These are phyloP conservation scores for Diachasma alloeum DNA, from an alignment of 1,140 invertebrate genomes.

Conservation along the genomic window DNA sequence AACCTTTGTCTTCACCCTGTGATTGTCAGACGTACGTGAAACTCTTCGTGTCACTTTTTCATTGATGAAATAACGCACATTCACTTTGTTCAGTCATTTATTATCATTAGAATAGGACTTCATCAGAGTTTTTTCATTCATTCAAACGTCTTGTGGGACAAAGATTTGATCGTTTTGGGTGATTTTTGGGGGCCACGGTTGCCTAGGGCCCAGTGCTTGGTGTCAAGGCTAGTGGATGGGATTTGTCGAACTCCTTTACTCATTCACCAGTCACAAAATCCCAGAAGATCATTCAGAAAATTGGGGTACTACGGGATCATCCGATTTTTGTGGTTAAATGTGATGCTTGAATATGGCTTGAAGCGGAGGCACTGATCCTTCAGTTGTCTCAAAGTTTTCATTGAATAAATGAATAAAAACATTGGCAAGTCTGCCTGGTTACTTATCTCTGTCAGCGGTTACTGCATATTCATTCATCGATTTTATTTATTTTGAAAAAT, in stretches of 20 bases:
- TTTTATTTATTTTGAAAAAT: slow-evolving; percentile 5
- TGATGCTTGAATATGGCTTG: slow-evolving; percentile 15
- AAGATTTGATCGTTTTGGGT: too few relatives aligned
- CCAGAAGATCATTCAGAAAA: not conserved
- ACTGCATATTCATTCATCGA: not conserved
- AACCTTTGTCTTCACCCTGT: not conserved
- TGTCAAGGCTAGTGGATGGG: not conserved
- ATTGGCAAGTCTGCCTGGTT: slow-evolving; percentile 1
- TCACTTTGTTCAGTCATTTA: too few relatives aligned
- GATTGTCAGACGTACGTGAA: not conserved
- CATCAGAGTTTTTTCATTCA: too few relatives aligned
- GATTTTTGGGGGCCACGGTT: too few relatives aligned
- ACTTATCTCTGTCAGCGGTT: slow-evolving; percentile 14
- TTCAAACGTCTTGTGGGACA: too few relatives aligned
- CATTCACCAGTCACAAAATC: not conserved
- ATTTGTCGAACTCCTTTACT: not conserved
- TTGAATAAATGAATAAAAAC: not conserved
- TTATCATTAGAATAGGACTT: too few relatives aligned
- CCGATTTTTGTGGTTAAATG: not conserved
- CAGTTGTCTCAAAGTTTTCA: slow-evolving; percentile 5
- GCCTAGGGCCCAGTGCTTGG: not conserved
- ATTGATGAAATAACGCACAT: not conserved
- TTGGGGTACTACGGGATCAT: not conserved
- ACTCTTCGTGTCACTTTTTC: not conserved
- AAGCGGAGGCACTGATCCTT: not conserved